Percentiles rank a stretch among this genome's conserved stretches.
phyloP scores from a whole-genome alignment of 2,888 invertebrate genomes.

The Trileptium ribeirensis region DNA sequence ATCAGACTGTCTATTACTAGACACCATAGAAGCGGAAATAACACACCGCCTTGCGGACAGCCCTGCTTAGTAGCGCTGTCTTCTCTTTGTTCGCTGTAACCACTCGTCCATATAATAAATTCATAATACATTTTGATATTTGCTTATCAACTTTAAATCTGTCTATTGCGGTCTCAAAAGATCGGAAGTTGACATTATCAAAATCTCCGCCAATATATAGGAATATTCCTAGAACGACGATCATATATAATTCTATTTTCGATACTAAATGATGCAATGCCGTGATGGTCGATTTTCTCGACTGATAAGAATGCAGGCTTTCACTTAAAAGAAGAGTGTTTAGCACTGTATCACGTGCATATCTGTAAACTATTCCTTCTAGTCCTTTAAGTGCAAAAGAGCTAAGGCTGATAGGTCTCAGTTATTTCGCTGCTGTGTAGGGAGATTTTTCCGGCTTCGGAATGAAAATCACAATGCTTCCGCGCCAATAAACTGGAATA shows the following conservation, averaged over 20 bases:
- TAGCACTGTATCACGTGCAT: background rate
- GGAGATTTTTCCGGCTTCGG: background rate
- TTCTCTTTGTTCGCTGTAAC: too few relatives aligned
- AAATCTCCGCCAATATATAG: background rate
- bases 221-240: background rate
- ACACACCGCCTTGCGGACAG: too few relatives aligned
- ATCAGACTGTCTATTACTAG: too few relatives aligned
- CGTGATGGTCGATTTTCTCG: background rate
- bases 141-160: too few relatives aligned
- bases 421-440: background rate
- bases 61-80: too few relatives aligned
- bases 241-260: background rate
- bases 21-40: too few relatives aligned
- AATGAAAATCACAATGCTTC: background rate
- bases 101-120: too few relatives aligned
- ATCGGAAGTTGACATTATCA: background rate
- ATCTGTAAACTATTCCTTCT: background rate
- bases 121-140: too few relatives aligned
- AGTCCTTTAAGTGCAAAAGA: background rate
- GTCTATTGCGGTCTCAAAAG: background rate
- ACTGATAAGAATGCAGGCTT: background rate
- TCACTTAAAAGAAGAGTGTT: background rate
- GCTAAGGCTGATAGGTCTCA: background rate
- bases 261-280: background rate
- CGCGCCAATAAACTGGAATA: background rate